Percentiles rank a stretch among this genome's conserved stretches.
Conservation (phyloP, 2,113 vertebrate genomes). For the Indicator indicator region DNA sequence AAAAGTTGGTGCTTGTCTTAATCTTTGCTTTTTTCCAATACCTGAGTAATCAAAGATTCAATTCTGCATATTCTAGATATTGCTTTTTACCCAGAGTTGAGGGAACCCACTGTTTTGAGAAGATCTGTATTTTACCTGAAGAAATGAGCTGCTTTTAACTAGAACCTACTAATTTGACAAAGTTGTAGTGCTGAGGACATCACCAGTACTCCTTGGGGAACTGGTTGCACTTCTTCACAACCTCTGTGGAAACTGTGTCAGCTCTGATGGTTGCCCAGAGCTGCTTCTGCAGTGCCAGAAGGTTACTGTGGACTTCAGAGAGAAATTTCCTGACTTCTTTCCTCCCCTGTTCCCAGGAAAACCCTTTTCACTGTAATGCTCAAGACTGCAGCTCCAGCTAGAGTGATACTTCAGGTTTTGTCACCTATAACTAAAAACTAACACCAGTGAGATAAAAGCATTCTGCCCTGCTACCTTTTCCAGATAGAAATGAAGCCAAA, state of each 20-base stretch:
- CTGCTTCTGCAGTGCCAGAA: rapidly evolving
- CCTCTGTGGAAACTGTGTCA: neutral
- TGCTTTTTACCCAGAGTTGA: neutral
- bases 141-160: neutral
- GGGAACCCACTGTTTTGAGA: neutral
- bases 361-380: neutral
- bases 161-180: neutral
- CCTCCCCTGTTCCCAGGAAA: neutral
- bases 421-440: neutral
- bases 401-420: neutral
- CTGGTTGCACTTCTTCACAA: neutral
- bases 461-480: neutral
- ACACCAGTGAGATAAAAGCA: neutral
- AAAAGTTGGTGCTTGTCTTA: neutral
- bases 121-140: neutral
- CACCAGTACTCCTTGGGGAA: neutral
- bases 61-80: neutral
- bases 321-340: neutral
- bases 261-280: neutral
- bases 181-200: neutral
- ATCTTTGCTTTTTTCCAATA: neutral
- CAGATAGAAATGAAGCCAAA: neutral
- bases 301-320: neutral
- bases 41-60: neutral
- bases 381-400: neutral